Conservation (phyloP, 2,797 vertebrate species). For the Lagorchestes hirsutus region DNA sequence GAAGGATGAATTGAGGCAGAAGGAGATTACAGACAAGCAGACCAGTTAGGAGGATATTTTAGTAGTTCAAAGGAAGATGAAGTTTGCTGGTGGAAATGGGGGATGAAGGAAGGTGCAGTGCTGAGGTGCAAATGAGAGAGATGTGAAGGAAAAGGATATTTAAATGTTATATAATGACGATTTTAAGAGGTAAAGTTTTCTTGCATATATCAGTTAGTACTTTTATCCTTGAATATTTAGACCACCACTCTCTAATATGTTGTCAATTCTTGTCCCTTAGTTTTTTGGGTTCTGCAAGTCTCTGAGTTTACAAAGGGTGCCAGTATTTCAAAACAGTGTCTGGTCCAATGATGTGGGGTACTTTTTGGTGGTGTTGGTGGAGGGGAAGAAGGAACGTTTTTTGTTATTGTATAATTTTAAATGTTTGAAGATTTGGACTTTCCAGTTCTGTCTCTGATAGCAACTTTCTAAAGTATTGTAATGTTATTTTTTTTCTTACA, state of each 20-base stretch:
- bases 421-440: constrained; percentile 50
- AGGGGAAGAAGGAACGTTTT: not conserved
- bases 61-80: not conserved
- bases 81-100: not conserved
- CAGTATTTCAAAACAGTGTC: not conserved
- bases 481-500: constrained; percentile 75
- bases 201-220: constrained; percentile 15
- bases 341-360: not conserved
- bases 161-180: constrained; percentile 1
- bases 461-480: constrained; percentile 62
- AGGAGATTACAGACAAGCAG: not conserved
- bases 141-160: constrained; percentile 1
- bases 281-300: constrained; percentile 36
- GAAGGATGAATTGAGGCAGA: not conserved
- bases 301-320: not conserved
- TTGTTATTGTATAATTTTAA: constrained; percentile 1
- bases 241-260: not conserved
- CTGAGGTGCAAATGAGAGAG: not conserved
- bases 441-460: not conserved
- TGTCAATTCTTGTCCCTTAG: not conserved
- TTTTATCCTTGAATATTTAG: constrained; percentile 1
- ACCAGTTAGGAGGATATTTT: not conserved
- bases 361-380: not conserved
- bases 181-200: constrained; percentile 48
- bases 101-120: not conserved